phyloP scores from a whole-genome alignment of 1,140 invertebrate genomes.

The Tribolium madens region DNA sequence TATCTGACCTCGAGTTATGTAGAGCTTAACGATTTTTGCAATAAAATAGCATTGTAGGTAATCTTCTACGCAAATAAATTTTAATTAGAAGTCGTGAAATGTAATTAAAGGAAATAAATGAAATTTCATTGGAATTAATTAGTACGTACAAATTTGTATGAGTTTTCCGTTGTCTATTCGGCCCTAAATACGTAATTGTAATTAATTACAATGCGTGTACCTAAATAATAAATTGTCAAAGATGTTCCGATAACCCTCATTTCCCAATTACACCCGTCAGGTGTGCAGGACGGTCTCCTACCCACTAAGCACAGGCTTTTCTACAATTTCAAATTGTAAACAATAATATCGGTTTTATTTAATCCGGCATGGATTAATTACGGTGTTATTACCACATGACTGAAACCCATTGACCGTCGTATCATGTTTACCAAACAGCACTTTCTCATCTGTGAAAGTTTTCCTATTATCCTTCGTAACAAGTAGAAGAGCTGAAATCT shows the following conservation, averaged over 20 bases:
- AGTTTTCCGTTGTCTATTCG: not conserved
- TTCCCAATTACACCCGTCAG: slow-evolving; percentile 47
- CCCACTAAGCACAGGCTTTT: not conserved
- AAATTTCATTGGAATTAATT: not conserved
- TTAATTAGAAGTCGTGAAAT: too few species aligned
- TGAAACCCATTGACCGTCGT: not conserved
- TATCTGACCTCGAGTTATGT: not conserved
- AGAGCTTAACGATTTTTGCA: not conserved
- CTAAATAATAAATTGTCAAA: slow-evolving; percentile 47
- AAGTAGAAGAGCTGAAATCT: not conserved
- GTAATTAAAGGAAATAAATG: too few species aligned
- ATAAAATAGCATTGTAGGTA: not conserved
- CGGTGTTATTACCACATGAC: not conserved
- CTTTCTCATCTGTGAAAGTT: slow-evolving; percentile 33
- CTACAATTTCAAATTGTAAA: slow-evolving; percentile 14
- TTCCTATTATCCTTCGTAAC: slow-evolving; percentile 4
- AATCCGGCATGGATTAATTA: not conserved
- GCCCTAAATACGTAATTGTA: slow-evolving; percentile 31
- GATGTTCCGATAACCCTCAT: slow-evolving; percentile 8
- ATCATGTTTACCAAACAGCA: slow-evolving; percentile 16
- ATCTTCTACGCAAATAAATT: not conserved
- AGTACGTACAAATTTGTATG: not conserved
- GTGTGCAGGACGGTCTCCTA: slow-evolving; percentile 40
- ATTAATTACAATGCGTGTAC: slow-evolving; percentile 49
- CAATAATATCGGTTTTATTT: not conserved